These are phyloP conservation scores for Lates japonicus DNA, from an alignment of 2,797 vertebrate species.

Conservation along the genomic window DNA sequence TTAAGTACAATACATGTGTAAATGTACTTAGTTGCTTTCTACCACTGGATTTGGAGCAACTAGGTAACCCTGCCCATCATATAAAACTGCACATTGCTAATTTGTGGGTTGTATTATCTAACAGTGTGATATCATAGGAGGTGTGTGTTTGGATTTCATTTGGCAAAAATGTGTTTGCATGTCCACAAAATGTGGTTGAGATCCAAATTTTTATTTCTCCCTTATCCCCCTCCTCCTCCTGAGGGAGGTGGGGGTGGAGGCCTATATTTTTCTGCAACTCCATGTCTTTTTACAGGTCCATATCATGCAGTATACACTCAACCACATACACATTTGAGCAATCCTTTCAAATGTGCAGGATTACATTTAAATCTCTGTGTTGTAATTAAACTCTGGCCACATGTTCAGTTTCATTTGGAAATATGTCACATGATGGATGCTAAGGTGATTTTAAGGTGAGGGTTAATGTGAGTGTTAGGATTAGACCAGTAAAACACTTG, in stretches of 20 bases:
- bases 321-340: neutral
- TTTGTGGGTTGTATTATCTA: neutral
- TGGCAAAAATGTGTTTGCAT: neutral
- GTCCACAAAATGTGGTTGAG: neutral
- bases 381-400: neutral
- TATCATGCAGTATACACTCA: neutral
- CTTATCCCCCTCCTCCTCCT: neutral
- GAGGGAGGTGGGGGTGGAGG: neutral
- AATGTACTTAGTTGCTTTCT: neutral
- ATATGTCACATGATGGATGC: neutral
- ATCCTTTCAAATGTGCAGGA: neutral
- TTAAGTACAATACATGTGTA: too few species aligned
- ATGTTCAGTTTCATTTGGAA: neutral
- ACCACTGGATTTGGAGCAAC: neutral
- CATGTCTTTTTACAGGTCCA: neutral
- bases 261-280: neutral
- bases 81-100: neutral
- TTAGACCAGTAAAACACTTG: neutral
- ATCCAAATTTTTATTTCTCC: neutral
- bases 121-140: neutral
- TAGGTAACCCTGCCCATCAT: neutral
- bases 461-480: neutral
- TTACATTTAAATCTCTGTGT: neutral
- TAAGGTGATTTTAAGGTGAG: neutral
- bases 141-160: neutral